Percentiles rank a stretch among this genome's conserved stretches.
phyloP scores from a whole-genome alignment of 2,113 vertebrate species.

The Stegastes partitus region DNA sequence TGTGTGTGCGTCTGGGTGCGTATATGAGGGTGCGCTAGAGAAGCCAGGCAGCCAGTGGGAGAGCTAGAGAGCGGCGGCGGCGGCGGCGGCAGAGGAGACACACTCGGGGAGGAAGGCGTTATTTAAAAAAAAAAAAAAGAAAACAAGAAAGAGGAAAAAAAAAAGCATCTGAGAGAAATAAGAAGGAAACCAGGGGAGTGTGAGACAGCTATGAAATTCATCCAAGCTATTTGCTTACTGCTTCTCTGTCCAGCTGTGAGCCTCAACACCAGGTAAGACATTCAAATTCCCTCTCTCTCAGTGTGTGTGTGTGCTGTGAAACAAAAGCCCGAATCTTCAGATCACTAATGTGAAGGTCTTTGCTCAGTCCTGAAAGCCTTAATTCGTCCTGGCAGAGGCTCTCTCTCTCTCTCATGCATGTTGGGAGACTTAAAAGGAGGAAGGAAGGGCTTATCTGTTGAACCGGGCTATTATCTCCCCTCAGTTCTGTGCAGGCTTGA shows the following conservation, averaged over 20 bases:
- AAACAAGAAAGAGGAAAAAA: background rate
- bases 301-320: conserved; percentile 41
- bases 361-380: conserved; percentile 58
- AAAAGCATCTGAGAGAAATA: conserved; percentile 66
- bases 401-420: conserved; percentile 59
- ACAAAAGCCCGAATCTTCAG: conserved; percentile 57
- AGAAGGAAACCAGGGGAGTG: conserved; percentile 69
- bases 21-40: conserved; percentile 66
- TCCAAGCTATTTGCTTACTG: conserved; percentile 84
- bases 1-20: conserved; percentile 59
- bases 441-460: conserved; percentile 68
- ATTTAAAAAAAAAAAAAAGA: too few species aligned
- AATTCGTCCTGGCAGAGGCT: conserved; percentile 57
- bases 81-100: conserved; percentile 51
- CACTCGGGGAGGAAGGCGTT: conserved; percentile 66
- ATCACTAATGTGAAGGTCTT: conserved; percentile 57
- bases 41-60: conserved; percentile 76
- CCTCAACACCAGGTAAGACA: conserved; percentile 85
- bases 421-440: conserved; percentile 55
- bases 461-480: conserved; percentile 64
- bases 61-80: conserved; percentile 67
- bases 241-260: conserved; percentile 85
- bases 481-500: conserved; percentile 47
- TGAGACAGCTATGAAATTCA: conserved; percentile 87
- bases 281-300: conserved; percentile 1